A percentile compares a stretch with the other conserved stretches of the same genome.
These are phyloP conservation scores for Oncorhynchus tshawytscha DNA, from an alignment of 2,113 vertebrate species.

Conservation along the genomic window DNA sequence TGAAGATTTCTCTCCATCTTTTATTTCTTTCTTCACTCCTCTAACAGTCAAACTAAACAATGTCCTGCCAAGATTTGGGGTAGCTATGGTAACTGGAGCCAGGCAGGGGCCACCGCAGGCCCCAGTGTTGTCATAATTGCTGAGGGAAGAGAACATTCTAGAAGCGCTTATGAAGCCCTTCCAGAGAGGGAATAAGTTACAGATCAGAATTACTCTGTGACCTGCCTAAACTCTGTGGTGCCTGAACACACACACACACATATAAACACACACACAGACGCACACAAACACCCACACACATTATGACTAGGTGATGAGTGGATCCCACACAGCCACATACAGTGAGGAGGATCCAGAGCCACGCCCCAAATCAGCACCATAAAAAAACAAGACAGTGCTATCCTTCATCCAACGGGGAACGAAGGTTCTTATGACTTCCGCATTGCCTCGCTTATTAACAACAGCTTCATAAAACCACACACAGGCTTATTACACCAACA, in stretches of 20 bases:
- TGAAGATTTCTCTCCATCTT: no score
- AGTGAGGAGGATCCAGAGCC: conserved; percentile 28
- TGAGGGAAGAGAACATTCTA: conserved; percentile 16
- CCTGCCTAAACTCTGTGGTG: background rate
- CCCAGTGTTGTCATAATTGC: conserved; percentile 45
- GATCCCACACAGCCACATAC: background rate
- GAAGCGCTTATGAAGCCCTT: conserved; percentile 45
- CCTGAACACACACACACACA: conserved; percentile 13
- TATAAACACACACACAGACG: background rate
- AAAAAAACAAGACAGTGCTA: background rate
- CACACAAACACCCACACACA: conserved; percentile 5
- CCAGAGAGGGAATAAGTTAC: conserved; percentile 52
- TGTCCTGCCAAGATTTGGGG: conserved; percentile 20
- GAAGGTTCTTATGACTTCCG: conserved; percentile 53
- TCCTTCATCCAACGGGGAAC: conserved; percentile 14
- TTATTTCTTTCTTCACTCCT: no score
- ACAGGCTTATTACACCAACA: conserved; percentile 7
- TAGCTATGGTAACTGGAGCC: conserved; percentile 38
- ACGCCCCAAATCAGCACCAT: conserved; percentile 45
- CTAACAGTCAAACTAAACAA: no score
- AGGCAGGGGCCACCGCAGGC: background rate
- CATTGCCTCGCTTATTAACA: conserved; percentile 46
- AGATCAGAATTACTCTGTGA: conserved; percentile 31
- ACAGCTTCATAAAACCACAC: conserved; percentile 18
- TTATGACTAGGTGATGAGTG: background rate